Conservation (phyloP, 2,888 invertebrate genomes). For the Branchipolynoe longqiensis region DNA sequence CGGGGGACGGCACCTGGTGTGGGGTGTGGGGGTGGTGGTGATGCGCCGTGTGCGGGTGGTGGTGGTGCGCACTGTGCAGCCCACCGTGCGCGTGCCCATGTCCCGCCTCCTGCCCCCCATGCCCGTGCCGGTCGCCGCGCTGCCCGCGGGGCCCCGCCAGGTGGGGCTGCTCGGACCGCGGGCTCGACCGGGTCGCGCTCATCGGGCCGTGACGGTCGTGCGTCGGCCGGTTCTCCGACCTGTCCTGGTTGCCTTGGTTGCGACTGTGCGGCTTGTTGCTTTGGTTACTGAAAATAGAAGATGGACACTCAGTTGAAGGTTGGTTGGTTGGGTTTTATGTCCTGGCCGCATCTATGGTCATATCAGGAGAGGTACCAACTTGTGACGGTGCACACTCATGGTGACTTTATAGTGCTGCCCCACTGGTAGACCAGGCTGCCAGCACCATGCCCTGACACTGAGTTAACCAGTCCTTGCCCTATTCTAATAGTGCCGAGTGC, state of each 20-base stretch:
- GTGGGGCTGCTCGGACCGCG: background rate
- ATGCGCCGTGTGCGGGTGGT: background rate
- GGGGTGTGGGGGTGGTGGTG: slow-evolving; percentile 4
- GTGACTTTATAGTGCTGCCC: too few species aligned
- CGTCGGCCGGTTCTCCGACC: slow-evolving; percentile 7
- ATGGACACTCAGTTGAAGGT: too few species aligned
- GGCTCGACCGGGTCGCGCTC: slow-evolving; percentile 40
- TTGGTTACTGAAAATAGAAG: slow-evolving; percentile 22
- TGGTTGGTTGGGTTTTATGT: too few species aligned
- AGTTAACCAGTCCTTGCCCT: too few species aligned
- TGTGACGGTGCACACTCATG: too few species aligned
- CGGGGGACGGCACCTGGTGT: too few species aligned
- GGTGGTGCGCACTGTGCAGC: slow-evolving; percentile 22
- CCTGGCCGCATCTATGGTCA: too few species aligned
- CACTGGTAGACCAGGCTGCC: too few species aligned
- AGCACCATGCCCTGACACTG: too few species aligned
- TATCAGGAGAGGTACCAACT: too few species aligned
- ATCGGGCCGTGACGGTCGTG: slow-evolving; percentile 34
- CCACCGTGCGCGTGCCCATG: too few species aligned
- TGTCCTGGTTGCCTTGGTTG: slow-evolving; percentile 37
- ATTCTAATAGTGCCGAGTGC: too few species aligned
- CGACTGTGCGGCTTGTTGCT: slow-evolving; percentile 49
- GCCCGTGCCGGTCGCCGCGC: slow-evolving; percentile 9
- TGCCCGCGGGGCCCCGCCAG: background rate
- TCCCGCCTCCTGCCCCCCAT: background rate